Evolutionary conservation across 2,888 invertebrate species (phyloP), one percentile per base, ranked within the genome.

Genomic region (Sarcophaga rosellei): DNA sequence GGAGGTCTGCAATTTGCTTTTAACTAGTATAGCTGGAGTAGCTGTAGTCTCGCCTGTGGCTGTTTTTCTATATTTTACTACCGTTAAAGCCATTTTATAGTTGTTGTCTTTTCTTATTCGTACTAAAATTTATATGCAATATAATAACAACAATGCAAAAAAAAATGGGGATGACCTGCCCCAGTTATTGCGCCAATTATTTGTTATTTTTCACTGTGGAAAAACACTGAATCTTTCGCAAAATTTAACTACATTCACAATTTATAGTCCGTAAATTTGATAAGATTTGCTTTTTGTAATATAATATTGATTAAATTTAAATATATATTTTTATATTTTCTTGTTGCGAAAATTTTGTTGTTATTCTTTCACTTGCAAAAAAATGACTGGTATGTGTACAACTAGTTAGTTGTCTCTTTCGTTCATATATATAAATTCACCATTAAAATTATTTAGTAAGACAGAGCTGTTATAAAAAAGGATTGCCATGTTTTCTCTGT

Each of bases 81-180:
- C 90, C 11, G 90, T 90, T 5, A 91, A 87, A 45, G 91, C 90
- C 91, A 91, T 91, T 87, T 78, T 88, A 1, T 17, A 68, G 23
- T 53, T 35, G 35, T 35, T 35, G 35, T 8, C 8, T 35, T 25
- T 72, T 59, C 3, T 62, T 70, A 35, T 69, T 21, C 70, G 4
- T 53, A 3, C 62, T 47, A 21, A 17, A 35, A 62, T 47, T 35
- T 20, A n/a, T n/a, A 65, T 21, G 10, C 70, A 44, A 21, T 25
- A 65, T 11, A 53, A 44, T 11, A 63, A 57, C 17, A 35, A 35
- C 35, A 20, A 47, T 45, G 17, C 11, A 61, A 6, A 73, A 35
- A 35, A 59, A 21, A 47, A 23, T 21, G 44, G n/a, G 53, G 25
- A 70, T 81, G 47, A 69, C 68, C 80, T 76, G 62, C 65, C 25